phyloP scores from a whole-genome alignment of 2,888 invertebrate genomes.

The Torymus tubicola region DNA sequence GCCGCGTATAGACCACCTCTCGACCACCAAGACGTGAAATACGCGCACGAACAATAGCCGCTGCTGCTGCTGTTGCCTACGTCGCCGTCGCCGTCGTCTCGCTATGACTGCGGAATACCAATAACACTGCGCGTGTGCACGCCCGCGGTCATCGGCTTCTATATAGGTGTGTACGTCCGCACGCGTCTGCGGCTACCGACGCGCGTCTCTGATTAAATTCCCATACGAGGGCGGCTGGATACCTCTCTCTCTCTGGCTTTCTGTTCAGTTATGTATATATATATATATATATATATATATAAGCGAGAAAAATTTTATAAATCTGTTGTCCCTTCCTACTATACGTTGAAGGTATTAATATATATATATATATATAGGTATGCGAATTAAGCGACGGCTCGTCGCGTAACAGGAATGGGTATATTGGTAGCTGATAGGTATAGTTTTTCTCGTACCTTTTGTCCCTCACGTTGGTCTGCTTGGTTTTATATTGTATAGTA shows the following conservation, averaged over 20 bases:
- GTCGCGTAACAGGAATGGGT: background rate
- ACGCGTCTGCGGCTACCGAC: background rate
- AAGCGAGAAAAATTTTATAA: constrained; percentile 40
- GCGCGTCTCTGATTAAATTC: constrained; percentile 47
- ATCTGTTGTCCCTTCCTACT: background rate
- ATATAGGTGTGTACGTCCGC: background rate
- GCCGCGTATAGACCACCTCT: background rate
- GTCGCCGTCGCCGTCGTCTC: constrained; percentile 21
- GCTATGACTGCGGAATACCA: constrained; percentile 53
- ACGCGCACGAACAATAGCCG: constrained; percentile 37
- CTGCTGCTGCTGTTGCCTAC: too few species aligned
- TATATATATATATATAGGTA: too few species aligned
- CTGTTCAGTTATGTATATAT: too few species aligned
- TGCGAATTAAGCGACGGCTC: background rate
- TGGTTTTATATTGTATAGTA: too few species aligned
- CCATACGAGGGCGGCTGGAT: background rate
- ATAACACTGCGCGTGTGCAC: constrained; percentile 39
- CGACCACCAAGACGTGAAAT: background rate
- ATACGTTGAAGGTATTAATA: constrained; percentile 3
- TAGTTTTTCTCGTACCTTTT: too few species aligned
- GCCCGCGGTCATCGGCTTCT: constrained; percentile 52
- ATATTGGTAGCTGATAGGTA: too few species aligned
- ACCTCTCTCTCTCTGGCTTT: constrained; percentile 14
- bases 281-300: too few species aligned
- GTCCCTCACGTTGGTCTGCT: too few species aligned